phyloP scores from a whole-genome alignment of 2,888 invertebrate species.

The Scrobipalpa atriplicella region DNA sequence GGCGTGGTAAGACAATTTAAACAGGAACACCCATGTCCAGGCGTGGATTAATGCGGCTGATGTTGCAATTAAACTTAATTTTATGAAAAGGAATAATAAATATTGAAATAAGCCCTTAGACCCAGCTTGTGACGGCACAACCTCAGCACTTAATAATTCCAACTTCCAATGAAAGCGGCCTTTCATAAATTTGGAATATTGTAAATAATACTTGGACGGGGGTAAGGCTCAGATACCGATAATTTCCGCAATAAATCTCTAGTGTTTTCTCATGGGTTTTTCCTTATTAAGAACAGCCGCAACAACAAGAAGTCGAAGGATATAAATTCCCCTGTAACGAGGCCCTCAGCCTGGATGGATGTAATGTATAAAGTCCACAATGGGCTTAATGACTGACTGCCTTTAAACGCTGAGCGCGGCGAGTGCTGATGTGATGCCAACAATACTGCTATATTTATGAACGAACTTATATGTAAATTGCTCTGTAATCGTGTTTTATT shows the following conservation, averaged over 20 bases:
- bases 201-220: conserved; percentile 30
- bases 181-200: conserved; percentile 34
- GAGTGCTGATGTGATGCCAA: conserved; percentile 27
- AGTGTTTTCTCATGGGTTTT: conserved; percentile 50
- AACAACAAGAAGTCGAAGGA: conserved; percentile 41
- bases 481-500: not conserved
- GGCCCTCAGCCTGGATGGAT: conserved; percentile 37
- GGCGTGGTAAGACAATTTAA: too few relatives aligned
- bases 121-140: conserved; percentile 48
- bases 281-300: conserved; percentile 53
- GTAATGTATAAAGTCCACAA: conserved; percentile 51
- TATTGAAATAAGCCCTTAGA: conserved; percentile 55
- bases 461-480: not conserved
- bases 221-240: conserved; percentile 48
- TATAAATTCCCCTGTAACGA: conserved; percentile 58
- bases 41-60: too few relatives aligned
- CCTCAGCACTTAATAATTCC: conserved; percentile 47
- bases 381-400: conserved; percentile 49
- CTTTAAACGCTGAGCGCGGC: conserved; percentile 36
- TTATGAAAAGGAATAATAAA: conserved; percentile 31
- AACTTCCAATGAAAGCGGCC: conserved; percentile 45
- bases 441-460: not conserved
- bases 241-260: conserved; percentile 56
- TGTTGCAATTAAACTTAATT: not conserved
- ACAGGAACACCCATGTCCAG: too few relatives aligned